These are phyloP conservation scores for Zosterops borbonicus DNA, from an alignment of 2,113 vertebrate genomes.

Conservation along the genomic window DNA sequence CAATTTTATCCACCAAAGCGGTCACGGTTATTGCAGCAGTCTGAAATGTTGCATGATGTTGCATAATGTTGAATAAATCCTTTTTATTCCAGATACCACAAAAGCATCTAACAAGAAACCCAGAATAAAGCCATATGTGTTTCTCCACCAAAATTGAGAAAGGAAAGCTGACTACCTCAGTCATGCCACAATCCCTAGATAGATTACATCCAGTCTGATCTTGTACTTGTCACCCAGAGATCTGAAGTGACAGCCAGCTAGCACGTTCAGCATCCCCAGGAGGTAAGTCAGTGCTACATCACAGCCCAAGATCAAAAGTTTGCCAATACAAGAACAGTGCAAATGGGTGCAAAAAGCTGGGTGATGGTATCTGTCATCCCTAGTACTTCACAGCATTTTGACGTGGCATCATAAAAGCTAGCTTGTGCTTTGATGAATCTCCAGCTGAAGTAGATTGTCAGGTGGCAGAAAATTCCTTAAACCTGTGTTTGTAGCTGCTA, in stretches of 20 bases:
- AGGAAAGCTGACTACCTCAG: not conserved
- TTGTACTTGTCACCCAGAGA: not conserved
- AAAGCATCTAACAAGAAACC: not conserved
- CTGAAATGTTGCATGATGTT: not conserved
- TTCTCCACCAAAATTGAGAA: not conserved
- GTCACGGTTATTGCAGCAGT: not conserved
- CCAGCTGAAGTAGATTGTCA: not conserved
- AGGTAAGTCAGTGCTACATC: not conserved
- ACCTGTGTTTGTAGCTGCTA: not conserved
- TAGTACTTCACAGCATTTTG: not conserved
- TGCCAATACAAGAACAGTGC: not conserved
- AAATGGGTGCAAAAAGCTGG: not conserved
- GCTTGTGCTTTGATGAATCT: not conserved
- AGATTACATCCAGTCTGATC: not conserved
- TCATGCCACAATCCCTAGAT: not conserved
- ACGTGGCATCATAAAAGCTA: not conserved
- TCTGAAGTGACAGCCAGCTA: not conserved
- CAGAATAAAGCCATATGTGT: not conserved
- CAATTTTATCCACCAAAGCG: not conserved
- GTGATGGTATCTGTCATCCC: not conserved
- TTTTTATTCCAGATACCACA: not conserved
- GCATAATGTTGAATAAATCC: too few relatives aligned
- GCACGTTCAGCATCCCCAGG: not conserved
- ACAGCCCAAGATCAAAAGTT: constrained; percentile 9
- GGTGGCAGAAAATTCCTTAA: not conserved